Evolutionary conservation across 2,888 invertebrate genomes (phyloP), one percentile per base, ranked within the genome.

Genomic region (Sarcophaga variegata): DNA sequence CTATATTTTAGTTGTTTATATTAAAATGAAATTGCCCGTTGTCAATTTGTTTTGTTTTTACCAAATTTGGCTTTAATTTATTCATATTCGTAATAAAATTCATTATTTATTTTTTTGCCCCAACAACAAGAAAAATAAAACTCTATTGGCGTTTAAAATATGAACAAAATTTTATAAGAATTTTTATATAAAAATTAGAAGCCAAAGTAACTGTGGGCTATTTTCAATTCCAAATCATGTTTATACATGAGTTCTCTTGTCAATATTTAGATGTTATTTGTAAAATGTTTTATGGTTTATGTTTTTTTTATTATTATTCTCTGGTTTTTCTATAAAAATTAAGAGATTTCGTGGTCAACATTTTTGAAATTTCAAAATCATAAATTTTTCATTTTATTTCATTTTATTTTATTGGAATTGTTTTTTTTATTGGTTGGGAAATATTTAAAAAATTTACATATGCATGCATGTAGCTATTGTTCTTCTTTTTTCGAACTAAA

Each of bases 1-100:
- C 0, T 37, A 37, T 37, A 6, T 5, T 37, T 37, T 37, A 37
- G 37, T 25, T 47, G n/a, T 69, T 25, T 10, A 6, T 4, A 72
- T 47, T 64, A 49, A 49, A 49, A 83, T 75, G 69, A 75, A 78
- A 25, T 83, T 79, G 78, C 74, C 66, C 78, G 79, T 84, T 87
- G 78, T 78, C 74, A 75, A 77, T 78, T 79, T 80, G 70, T 81
- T 83, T 71, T 80, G 64, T 59, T 49, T 49, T 79, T 12, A 22
- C 87, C 87, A 81, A 84, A 81, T 84, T 87, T 87, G 87, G 87
- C 45, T 49, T 49, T 81, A 87, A 87, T 87, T 87, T 84, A 87
- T 87, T 83, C 79, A 87, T 76, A 81, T 71, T 87, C 78, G 49
- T 62, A 84, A 66, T 80, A 59, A 37, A 60, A 77, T 62, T 49